phyloP scores from a whole-genome alignment of 2,888 invertebrate species.

The Yponomeuta cagnagella region DNA sequence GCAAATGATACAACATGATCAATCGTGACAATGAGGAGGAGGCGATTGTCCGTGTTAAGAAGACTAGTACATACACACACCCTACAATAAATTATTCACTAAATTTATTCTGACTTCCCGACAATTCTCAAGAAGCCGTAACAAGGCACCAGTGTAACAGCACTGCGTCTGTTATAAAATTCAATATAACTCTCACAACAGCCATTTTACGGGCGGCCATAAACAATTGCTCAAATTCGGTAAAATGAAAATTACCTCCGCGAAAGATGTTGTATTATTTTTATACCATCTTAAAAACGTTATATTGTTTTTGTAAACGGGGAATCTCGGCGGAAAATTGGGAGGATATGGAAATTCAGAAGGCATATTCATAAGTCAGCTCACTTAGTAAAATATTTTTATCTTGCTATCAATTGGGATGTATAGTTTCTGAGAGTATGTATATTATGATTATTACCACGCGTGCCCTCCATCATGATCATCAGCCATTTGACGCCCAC shows the following conservation, averaged over 20 bases:
- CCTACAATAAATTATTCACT: no score
- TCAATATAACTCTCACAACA: constrained; percentile 10
- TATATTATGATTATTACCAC: no score
- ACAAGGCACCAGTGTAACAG: constrained; percentile 3
- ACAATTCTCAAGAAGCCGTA: neutral
- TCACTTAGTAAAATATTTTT: neutral
- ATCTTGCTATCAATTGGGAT: no score
- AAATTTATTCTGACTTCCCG: no score
- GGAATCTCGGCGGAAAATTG: neutral
- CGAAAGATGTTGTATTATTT: constrained; percentile 2
- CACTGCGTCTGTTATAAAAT: constrained; percentile 11
- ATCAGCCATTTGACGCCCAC: no score
- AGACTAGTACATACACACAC: no score
- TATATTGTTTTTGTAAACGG: neutral
- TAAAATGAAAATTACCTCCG: constrained; percentile 12
- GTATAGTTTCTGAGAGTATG: no score
- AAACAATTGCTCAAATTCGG: constrained; percentile 13
- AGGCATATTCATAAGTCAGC: neutral
- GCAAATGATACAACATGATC: no score
- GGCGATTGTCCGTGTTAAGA: no score
- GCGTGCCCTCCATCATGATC: no score
- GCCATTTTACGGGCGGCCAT: constrained; percentile 10
- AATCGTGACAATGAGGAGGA: no score
- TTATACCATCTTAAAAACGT: neutral
- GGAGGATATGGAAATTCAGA: neutral